Percentiles rank a stretch among this genome's conserved stretches.
Conservation (phyloP, 2,797 vertebrate genomes). For the Tapera naevia region DNA sequence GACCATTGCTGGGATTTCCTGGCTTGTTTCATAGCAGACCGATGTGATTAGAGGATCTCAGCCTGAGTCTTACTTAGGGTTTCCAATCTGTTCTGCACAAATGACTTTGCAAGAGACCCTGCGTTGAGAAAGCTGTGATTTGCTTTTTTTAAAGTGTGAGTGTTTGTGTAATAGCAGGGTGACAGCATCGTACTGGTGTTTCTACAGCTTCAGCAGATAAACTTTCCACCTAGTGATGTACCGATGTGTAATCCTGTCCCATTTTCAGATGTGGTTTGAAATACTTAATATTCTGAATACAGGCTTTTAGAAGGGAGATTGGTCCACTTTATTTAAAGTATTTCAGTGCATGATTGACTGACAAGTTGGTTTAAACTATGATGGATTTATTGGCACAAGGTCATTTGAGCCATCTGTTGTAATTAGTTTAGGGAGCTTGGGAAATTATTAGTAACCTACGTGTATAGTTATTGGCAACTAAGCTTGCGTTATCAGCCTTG, state of each 20-base stretch:
- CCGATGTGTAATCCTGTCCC: neutral
- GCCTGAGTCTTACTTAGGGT: neutral
- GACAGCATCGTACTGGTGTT: neutral
- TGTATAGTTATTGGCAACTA: neutral
- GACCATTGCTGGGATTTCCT: neutral
- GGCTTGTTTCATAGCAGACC: neutral
- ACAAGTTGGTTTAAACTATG: neutral
- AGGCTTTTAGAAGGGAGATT: neutral
- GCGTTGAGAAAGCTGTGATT: neutral
- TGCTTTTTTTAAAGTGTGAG: neutral
- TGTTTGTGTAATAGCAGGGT: neutral
- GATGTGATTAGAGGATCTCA: neutral
- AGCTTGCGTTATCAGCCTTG: neutral
- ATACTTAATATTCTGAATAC: neutral
- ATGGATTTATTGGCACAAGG: slow-evolving; percentile 19
- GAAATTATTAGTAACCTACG: neutral
- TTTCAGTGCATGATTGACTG: neutral
- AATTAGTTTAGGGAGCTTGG: slow-evolving; percentile 6
- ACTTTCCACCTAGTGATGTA: neutral
- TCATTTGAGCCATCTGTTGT: neutral
- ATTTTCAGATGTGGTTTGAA: neutral
- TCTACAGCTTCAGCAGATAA: neutral
- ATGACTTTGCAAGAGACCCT: neutral
- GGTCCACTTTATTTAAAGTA: fast-evolving
- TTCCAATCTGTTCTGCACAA: neutral